Evolutionary conservation across 2,888 invertebrate genomes (phyloP).

Genomic region (Octonoba sinensis): DNA sequence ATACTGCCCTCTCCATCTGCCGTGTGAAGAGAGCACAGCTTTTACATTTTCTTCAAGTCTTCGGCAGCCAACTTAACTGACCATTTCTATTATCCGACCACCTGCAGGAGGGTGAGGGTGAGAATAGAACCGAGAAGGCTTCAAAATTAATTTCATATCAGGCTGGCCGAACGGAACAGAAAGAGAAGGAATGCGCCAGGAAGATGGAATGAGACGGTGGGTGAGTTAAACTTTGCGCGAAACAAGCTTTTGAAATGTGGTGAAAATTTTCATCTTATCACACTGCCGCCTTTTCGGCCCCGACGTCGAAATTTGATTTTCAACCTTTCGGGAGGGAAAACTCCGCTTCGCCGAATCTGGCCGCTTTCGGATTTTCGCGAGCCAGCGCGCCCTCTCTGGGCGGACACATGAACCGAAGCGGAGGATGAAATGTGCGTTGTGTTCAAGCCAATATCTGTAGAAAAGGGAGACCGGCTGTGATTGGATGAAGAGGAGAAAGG

Average conservation of each 20-base stretch:
- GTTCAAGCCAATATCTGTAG: constrained; percentile 53
- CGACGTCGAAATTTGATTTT: constrained; percentile 53
- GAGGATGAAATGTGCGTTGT: constrained; percentile 38
- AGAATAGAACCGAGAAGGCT: not conserved
- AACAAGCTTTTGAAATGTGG: constrained; percentile 41
- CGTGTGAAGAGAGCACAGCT: too few species aligned
- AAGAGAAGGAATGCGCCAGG: constrained; percentile 3
- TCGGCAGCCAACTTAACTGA: too few species aligned
- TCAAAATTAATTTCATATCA: constrained; percentile 19
- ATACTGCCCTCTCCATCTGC: too few species aligned
- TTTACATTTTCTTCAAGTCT: too few species aligned
- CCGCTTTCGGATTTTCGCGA: constrained; percentile 30
- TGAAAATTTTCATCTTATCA: constrained; percentile 42
- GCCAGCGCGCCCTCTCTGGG: constrained; percentile 40
- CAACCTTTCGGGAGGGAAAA: constrained; percentile 26
- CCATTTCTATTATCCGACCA: too few species aligned
- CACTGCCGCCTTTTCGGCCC: constrained; percentile 8
- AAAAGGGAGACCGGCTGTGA: constrained; percentile 2
- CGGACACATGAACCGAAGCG: constrained; percentile 28
- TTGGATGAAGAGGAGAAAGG: constrained; percentile 31
- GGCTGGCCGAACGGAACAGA: not conserved
- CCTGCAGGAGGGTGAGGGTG: too few species aligned
- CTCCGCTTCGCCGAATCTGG: constrained; percentile 49
- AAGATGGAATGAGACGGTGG: not conserved
- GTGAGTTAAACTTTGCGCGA: constrained; percentile 10